These are phyloP conservation scores for Python bivittatus DNA, from an alignment of 2,113 vertebrate species.

Conservation along the genomic window DNA sequence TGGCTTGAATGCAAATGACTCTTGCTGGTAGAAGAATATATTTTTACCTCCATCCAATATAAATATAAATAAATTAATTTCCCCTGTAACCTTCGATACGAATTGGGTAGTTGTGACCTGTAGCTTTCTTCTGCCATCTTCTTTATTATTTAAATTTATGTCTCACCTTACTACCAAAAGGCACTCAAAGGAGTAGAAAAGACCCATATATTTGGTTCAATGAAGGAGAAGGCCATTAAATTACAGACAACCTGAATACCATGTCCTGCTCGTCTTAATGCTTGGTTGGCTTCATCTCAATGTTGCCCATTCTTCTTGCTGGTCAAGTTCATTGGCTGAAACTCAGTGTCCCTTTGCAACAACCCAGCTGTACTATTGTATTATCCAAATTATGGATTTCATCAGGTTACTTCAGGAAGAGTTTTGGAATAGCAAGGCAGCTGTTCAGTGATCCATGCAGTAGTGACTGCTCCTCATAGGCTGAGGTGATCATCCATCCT, in stretches of 20 bases:
- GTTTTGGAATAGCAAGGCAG: neutral
- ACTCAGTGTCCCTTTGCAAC: neutral
- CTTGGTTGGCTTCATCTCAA: no score
- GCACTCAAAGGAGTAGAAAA: no score
- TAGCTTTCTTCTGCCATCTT: neutral
- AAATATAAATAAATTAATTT: neutral
- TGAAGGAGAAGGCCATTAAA: no score
- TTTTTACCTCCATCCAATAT: neutral
- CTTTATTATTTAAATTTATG: no score
- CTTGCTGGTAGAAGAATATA: neutral
- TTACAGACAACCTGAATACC: no score
- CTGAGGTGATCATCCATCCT: no score
- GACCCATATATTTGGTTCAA: no score
- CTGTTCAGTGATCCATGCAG: neutral
- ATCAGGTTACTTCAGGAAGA: neutral
- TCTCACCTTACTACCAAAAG: no score
- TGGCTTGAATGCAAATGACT: neutral
- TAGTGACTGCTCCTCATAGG: neutral
- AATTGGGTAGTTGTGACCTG: neutral
- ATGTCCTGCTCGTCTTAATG: no score
- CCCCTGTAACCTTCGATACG: neutral
- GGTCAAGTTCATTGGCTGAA: neutral
- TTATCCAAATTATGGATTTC: neutral
- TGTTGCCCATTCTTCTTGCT: neutral
- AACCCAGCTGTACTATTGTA: no score